Conservation (phyloP, 2,797 vertebrate species). For the Artibeus jamaicensis region DNA sequence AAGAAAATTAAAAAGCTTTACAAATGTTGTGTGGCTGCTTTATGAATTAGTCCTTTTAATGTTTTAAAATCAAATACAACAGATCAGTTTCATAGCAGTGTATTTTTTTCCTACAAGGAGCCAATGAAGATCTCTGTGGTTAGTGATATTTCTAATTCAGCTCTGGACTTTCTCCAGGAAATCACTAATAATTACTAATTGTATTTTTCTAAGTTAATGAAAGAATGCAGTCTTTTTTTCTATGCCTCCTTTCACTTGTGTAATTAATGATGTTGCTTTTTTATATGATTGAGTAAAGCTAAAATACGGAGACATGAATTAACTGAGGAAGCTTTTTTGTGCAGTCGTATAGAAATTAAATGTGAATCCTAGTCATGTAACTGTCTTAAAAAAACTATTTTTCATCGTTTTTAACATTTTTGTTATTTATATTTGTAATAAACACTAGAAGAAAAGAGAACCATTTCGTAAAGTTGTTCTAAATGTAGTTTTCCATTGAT, state of each 20-base stretch:
- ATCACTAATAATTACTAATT: slow-evolving; percentile 87
- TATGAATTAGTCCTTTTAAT: slow-evolving; percentile 67
- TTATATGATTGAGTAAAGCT: slow-evolving; percentile 81
- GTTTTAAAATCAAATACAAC: slow-evolving; percentile 72
- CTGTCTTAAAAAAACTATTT: slow-evolving; percentile 56
- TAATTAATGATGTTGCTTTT: slow-evolving; percentile 84
- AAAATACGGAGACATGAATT: slow-evolving; percentile 78
- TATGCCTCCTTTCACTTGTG: slow-evolving; percentile 79
- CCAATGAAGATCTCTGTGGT: slow-evolving; percentile 77
- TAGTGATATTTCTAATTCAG: slow-evolving; percentile 86
- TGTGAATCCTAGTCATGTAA: slow-evolving; percentile 70
- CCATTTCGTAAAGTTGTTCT: not conserved
- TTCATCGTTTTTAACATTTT: not conserved
- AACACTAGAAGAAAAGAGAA: not conserved
- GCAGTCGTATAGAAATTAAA: slow-evolving; percentile 68
- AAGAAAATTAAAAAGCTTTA: slow-evolving; percentile 66
- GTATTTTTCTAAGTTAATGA: slow-evolving; percentile 86
- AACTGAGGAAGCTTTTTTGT: slow-evolving; percentile 74
- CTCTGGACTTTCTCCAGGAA: slow-evolving; percentile 99
- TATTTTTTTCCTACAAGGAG: slow-evolving; percentile 43
- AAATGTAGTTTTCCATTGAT: not conserved
- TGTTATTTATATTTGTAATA: slow-evolving; percentile 19
- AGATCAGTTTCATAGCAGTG: slow-evolving; percentile 72
- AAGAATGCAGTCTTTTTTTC: slow-evolving; percentile 82
- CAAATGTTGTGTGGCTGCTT: slow-evolving; percentile 45